Evolutionary conservation across 2,888 invertebrate species (phyloP).

Genomic region (Xylocampa areola): DNA sequence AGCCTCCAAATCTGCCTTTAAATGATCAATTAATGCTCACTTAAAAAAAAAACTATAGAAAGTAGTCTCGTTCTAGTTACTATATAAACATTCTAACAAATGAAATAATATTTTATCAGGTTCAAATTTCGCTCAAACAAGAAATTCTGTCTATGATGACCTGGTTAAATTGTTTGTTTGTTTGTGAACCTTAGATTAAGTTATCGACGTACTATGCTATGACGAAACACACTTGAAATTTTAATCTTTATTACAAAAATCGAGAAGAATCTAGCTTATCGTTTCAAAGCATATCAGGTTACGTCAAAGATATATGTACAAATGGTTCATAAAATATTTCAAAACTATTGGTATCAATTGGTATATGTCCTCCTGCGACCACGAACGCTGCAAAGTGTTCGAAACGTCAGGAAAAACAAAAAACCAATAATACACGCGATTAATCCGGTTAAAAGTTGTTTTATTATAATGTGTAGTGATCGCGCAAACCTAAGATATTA

Average conservation of each 20-base stretch:
- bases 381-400: too few relatives aligned
- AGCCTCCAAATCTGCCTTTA: too few relatives aligned
- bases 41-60: too few relatives aligned
- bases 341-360: slow-evolving; percentile 16
- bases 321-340: slow-evolving; percentile 14
- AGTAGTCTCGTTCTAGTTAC: slow-evolving; percentile 7
- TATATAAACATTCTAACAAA: neutral
- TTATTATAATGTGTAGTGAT: too few relatives aligned
- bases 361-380: too few relatives aligned
- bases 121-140: slow-evolving; percentile 11
- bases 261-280: slow-evolving; percentile 37
- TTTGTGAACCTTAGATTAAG: slow-evolving; percentile 6
- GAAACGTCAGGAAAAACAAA: too few relatives aligned
- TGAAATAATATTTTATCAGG: slow-evolving; percentile 21
- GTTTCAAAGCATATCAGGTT: slow-evolving; percentile 26
- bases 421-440: too few relatives aligned
- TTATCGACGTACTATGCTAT: neutral
- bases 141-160: neutral
- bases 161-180: slow-evolving; percentile 5
- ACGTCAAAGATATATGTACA: too few relatives aligned
- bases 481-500: too few relatives aligned
- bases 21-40: too few relatives aligned
- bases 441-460: too few relatives aligned
- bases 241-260: slow-evolving; percentile 30
- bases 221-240: slow-evolving; percentile 14